phyloP scores from a whole-genome alignment of 2,113 vertebrate genomes.

The Nanorana parkeri region DNA sequence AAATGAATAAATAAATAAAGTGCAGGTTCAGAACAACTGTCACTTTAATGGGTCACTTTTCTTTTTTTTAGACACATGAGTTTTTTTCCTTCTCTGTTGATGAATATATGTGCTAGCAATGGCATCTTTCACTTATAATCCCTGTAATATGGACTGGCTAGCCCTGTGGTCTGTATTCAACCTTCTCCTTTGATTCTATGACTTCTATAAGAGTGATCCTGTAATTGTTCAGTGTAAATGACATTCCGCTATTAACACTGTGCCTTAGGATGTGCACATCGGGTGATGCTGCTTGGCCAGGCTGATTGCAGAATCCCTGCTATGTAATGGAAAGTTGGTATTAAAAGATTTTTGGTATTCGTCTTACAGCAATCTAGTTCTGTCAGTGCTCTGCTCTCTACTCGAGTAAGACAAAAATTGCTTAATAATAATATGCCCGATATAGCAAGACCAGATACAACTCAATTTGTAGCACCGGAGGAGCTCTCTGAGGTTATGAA shows the following conservation, averaged over 20 bases:
- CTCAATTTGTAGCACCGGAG: constrained; percentile 43
- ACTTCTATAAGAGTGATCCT: constrained; percentile 34
- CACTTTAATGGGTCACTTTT: too few species aligned
- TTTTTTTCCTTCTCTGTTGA: neutral
- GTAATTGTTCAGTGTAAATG: constrained; percentile 38
- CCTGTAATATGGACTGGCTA: constrained; percentile 15
- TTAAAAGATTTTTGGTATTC: constrained; percentile 13
- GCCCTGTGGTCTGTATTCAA: constrained; percentile 11
- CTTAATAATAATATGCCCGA: constrained; percentile 20
- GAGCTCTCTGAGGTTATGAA: constrained; percentile 28
- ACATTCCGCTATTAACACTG: constrained; percentile 34
- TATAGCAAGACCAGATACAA: constrained; percentile 23
- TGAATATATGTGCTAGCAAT: neutral
- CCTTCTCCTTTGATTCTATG: constrained; percentile 21
- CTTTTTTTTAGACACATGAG: too few species aligned
- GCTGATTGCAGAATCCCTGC: constrained; percentile 39
- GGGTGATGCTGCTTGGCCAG: constrained; percentile 9
- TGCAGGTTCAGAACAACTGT: too few species aligned
- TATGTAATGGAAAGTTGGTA: constrained; percentile 37
- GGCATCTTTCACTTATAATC: constrained; percentile 17
- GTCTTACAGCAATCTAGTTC: constrained; percentile 27
- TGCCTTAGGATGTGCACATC: constrained; percentile 41
- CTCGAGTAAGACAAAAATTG: constrained; percentile 48
- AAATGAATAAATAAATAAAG: too few species aligned
- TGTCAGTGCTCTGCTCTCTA: constrained; percentile 26